Evolutionary conservation across 2,797 vertebrate species (phyloP), one percentile per base, ranked within the genome.

Genomic region (Gouania willdenowi): DNA sequence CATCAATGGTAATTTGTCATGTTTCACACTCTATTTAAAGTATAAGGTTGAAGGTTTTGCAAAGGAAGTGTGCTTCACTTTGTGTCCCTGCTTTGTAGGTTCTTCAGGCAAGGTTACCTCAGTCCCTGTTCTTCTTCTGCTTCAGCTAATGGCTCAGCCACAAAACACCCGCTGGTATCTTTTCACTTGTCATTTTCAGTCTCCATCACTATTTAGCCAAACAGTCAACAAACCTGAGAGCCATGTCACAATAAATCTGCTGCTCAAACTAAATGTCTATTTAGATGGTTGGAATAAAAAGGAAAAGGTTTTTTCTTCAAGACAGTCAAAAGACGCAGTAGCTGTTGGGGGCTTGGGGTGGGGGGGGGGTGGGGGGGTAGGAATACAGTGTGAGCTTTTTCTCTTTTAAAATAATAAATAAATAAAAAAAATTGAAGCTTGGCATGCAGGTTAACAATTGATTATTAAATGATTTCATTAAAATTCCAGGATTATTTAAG

Each of bases 171-270:
- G 56, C 58, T 64, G 55, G 72, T 73, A 70, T 42, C 35, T 62
- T 76, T 75, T 69, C 64, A 54, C 61, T 77, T 77, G 74, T 85
- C 79, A 77, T 46, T 74, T 71, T 71, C 62, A 59, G 53, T 75
- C 47, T 76, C 14, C 40, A 67, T 84, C 72, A 81, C 38, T 27
- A 55, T 52, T 49, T 62, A 55, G 49, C 53, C 64, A 66, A 60
- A 75, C 46, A 59, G 56, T 66, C 62, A 72, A 47, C 50, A 47
- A 46, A 60, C 56, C 77, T 55, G 57, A 62, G 48, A 75, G 66
- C 20, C 41, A 62, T 44, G 69, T 77, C 73, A 66, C 26, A 58
- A 74, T 68, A 63, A 38, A 71, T 83, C 72, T 75, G 67, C 60
- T 57, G 42, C 30, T 75, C 42, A 66, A 58, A 36, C 53, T 62